Conservation (phyloP, 1,140 invertebrate genomes). For the Ctenoplectra terminalis region DNA sequence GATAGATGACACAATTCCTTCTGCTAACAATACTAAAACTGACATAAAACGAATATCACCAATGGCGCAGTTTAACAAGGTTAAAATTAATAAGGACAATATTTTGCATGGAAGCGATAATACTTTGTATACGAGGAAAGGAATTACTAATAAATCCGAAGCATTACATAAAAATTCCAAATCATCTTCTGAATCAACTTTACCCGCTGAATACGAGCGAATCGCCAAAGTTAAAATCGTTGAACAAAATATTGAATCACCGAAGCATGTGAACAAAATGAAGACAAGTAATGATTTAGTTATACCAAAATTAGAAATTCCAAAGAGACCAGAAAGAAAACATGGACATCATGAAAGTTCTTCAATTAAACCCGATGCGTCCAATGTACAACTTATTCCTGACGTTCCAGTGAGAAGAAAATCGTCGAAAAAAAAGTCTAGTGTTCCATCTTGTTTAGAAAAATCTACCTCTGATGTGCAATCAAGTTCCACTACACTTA, state of each 20-base stretch:
- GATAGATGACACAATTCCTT: background rate
- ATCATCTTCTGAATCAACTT: constrained; percentile 34
- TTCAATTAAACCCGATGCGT: background rate
- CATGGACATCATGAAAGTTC: constrained; percentile 44
- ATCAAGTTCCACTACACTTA: background rate
- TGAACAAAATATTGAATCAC: constrained; percentile 54
- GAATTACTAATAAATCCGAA: background rate
- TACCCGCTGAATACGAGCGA: background rate
- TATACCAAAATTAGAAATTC: constrained; percentile 34
- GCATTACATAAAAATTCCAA: constrained; percentile 7
- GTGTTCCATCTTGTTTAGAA: background rate
- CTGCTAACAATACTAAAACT: background rate
- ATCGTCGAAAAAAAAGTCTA: constrained; percentile 21
- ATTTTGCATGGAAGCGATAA: constrained; percentile 32
- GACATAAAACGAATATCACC: background rate
- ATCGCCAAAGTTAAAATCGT: constrained; percentile 61
- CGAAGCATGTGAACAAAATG: constrained; percentile 31
- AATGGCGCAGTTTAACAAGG: background rate
- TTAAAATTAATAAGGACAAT: constrained; percentile 4
- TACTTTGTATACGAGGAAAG: constrained; percentile 21
- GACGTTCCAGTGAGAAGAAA: constrained; percentile 59
- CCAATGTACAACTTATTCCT: constrained; percentile 31
- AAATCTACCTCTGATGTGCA: background rate
- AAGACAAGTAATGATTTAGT: constrained; percentile 2
- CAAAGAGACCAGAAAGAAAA: constrained; percentile 67